These are phyloP conservation scores for Plebejus argus DNA, from an alignment of 2,888 invertebrate species.

Conservation along the genomic window DNA sequence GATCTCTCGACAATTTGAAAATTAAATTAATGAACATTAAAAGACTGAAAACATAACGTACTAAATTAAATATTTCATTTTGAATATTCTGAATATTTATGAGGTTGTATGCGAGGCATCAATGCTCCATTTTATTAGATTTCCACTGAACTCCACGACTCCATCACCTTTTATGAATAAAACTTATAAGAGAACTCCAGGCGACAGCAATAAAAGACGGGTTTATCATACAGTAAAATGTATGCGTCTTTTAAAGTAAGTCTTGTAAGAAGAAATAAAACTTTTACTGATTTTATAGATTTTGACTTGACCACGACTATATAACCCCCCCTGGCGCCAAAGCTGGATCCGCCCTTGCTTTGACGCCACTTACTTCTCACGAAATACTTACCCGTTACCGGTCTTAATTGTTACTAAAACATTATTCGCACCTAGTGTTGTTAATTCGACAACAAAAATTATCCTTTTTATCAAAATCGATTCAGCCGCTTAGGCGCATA, in stretches of 20 bases:
- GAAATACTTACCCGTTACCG: too few relatives aligned
- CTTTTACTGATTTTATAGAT: too few relatives aligned
- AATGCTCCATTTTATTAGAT: constrained; percentile 23
- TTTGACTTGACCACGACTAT: too few relatives aligned
- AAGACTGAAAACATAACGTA: background rate
- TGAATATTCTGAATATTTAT: constrained; percentile 9
- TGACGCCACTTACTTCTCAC: background rate
- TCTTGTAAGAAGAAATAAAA: background rate
- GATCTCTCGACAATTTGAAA: too few relatives aligned
- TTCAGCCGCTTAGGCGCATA: too few relatives aligned
- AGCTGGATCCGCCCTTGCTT: too few relatives aligned
- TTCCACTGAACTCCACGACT: constrained; percentile 19
- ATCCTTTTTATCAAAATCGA: too few relatives aligned
- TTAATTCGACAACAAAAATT: too few relatives aligned
- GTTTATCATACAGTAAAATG: constrained; percentile 17
- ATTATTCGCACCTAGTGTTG: too few relatives aligned
- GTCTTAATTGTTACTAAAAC: too few relatives aligned
- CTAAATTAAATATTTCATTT: background rate
- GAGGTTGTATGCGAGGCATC: constrained; percentile 10
- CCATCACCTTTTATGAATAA: constrained; percentile 19
- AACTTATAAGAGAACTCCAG: constrained; percentile 9
- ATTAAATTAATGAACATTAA: too few relatives aligned
- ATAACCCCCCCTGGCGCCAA: too few relatives aligned
- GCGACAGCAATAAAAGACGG: constrained; percentile 15
- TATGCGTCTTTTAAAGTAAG: background rate